These are phyloP conservation scores for Myopa tessellatipennis DNA, from an alignment of 2,888 invertebrate species.

Conservation along the genomic window DNA sequence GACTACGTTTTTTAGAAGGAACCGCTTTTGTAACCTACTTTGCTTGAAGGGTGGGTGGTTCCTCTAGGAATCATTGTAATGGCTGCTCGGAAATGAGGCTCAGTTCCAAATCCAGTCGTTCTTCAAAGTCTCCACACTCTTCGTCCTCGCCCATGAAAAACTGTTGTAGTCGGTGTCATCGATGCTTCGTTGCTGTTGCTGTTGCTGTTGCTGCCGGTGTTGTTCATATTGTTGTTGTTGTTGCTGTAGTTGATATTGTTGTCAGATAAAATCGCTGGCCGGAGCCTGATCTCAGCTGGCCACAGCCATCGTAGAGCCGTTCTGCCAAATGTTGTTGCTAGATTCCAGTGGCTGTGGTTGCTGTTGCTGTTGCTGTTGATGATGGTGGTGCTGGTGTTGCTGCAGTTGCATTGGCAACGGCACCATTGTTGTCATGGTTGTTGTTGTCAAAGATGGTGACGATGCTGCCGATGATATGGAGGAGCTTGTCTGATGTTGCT, in stretches of 20 bases:
- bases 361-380: background rate
- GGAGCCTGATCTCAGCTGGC: conserved; percentile 62
- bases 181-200: conserved; percentile 39
- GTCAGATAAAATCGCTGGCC: conserved; percentile 19
- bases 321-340: conserved; percentile 58
- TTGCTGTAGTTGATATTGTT: conserved; percentile 21
- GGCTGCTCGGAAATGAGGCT: conserved; percentile 42
- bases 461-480: conserved; percentile 55
- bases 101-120: conserved; percentile 63
- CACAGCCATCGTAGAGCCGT: conserved; percentile 62
- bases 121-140: conserved; percentile 54
- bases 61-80: background rate
- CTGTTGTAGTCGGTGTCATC: conserved; percentile 46
- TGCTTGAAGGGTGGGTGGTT: no score
- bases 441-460: conserved; percentile 54
- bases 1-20: no score
- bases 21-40: no score
- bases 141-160: conserved; percentile 57
- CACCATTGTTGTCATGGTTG: conserved; percentile 32
- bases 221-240: conserved; percentile 20
- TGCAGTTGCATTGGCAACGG: conserved; percentile 48
- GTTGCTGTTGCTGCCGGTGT: conserved; percentile 43
- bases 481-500: conserved; percentile 45
- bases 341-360: conserved; percentile 45
- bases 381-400: conserved; percentile 42